Base-by-base conservation (phyloP, 2,113 vertebrate species). In the Callipepla californica region DNA sequence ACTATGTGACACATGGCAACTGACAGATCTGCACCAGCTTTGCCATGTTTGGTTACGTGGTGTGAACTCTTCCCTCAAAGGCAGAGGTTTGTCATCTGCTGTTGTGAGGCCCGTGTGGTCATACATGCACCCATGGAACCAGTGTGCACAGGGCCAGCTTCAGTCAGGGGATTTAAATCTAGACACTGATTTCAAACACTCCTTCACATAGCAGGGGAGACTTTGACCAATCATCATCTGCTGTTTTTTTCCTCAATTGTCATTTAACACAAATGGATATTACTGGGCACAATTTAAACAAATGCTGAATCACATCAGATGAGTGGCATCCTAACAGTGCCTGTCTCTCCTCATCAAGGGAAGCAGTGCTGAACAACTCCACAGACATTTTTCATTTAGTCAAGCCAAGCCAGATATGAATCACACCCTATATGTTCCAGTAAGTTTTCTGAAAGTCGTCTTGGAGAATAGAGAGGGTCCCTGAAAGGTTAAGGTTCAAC, bases 81-180 rank as follows among this genome's bases (percentile, higher is more conserved):
- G 58, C 21, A 34, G 25, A 82, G 26, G 7, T 11, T 66, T 84
- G 63, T 53, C n/a, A 8, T 5, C 34, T 63, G 26, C 36, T 40
- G 75, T 40, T 9, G 7, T 15, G n/a, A 45, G 11, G 36, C 38
- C 59, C 50, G 0, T 8, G 10, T 17, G 26, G n/a, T 19, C 32
- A 40, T 30, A 59, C 0, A 0, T 9, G 5, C 23, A 22, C 9
- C 9, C 0, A 1, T 3, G 1, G 16, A 16, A 19, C 28, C 10
- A 32, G 22, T 32, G 61, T 36, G 25, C 28, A 17, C 3, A 15
- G 26, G 26, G 15, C 15, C 26, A 30, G 51, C 51, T 30, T 14
- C 26, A 53, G 26, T 17, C 58, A 36, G 12, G 11, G 23, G 40
- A 25, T 53, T 87, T 0, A 1, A 50, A 8, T 48, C 19, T 11